A percentile compares a stretch with the other conserved stretches of the same genome.
phyloP scores from a whole-genome alignment of 2,113 vertebrate species.

The Ivindomyrus marchei region DNA sequence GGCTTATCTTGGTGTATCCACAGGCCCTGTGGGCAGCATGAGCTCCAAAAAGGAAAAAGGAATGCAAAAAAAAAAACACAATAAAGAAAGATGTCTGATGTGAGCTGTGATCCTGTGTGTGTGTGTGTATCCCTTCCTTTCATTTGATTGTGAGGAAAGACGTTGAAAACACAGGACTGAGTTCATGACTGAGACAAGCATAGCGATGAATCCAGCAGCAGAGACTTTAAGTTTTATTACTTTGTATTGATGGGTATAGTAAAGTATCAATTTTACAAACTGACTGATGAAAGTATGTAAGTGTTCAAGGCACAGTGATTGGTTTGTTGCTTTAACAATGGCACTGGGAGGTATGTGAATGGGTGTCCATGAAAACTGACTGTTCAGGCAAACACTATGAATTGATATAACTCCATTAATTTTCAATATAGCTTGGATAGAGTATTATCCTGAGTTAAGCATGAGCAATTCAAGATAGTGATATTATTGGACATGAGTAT shows the following conservation, averaged over 20 bases:
- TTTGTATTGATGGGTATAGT: neutral
- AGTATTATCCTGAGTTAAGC: neutral
- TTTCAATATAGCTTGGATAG: neutral
- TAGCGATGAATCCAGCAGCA: neutral
- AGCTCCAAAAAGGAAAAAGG: neutral
- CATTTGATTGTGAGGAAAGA: neutral
- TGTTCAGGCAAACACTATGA: neutral
- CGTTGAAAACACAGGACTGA: neutral
- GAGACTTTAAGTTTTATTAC: neutral
- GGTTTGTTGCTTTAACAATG: neutral
- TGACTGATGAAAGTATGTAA: neutral
- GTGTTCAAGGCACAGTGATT: neutral
- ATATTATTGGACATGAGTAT: neutral
- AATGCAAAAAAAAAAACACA: neutral
- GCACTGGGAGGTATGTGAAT: neutral
- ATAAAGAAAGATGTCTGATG: conserved; percentile 5
- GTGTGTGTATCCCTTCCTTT: neutral
- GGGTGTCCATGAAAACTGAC: neutral
- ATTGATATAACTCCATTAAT: neutral
- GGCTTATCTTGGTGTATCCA: conserved; percentile 13
- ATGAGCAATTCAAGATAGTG: neutral
- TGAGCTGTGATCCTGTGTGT: neutral
- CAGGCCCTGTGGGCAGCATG: neutral
- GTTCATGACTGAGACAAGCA: neutral
- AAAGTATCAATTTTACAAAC: neutral